A percentile compares a stretch with the other conserved stretches of the same genome.
Conservation (phyloP, 2,113 vertebrate species). For the Columbina picui region DNA sequence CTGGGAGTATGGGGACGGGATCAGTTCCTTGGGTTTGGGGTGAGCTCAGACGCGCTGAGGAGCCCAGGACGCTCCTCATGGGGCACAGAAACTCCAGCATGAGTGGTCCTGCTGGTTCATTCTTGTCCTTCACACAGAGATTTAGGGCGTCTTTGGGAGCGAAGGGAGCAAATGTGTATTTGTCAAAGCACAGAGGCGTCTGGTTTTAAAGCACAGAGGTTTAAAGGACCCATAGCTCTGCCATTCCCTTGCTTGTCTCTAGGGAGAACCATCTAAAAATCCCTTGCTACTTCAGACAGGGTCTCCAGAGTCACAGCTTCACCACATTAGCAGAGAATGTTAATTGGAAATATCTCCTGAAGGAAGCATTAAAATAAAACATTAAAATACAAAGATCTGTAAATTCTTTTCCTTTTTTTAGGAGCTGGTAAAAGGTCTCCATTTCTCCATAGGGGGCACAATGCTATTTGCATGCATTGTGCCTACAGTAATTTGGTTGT, state of each 20-base stretch:
- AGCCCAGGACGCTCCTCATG: accelerated
- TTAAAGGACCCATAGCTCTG: neutral
- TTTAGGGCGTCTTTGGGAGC: neutral
- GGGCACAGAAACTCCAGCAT: too few relatives aligned
- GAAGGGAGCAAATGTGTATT: neutral
- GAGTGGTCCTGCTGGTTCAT: too few relatives aligned
- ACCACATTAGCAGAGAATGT: accelerated
- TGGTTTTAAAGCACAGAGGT: neutral
- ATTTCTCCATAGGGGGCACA: neutral
- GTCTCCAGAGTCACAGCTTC: accelerated
- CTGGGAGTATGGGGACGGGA: neutral
- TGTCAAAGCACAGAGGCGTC: neutral
- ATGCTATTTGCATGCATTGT: neutral
- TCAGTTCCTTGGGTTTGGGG: neutral
- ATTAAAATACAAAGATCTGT: accelerated
- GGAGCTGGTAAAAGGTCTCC: neutral
- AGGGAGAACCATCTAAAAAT: neutral
- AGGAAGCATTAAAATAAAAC: accelerated
- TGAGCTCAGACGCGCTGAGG: neutral
- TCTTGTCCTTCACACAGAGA: neutral
- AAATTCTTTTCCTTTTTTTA: neutral
- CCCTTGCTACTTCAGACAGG: accelerated
- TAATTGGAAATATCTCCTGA: accelerated
- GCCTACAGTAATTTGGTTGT: neutral
- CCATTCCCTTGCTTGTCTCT: too few relatives aligned